Conservation (phyloP, 1,140 invertebrate species). For the Heterodera schachtii region DNA sequence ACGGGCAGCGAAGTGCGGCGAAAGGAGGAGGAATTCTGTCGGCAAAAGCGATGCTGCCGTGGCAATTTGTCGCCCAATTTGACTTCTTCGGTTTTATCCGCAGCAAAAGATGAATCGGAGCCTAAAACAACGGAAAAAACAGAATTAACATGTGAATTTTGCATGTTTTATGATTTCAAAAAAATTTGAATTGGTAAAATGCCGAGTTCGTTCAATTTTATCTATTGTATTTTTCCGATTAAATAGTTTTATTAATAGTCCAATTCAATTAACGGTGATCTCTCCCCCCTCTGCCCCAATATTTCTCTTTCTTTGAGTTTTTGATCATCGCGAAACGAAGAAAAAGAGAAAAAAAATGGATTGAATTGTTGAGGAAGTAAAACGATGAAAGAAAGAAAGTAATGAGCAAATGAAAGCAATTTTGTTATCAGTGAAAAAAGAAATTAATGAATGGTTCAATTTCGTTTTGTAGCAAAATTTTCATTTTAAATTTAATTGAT, state of each 20-base stretch:
- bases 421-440: background rate
- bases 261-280: no score
- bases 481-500: background rate
- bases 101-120: background rate
- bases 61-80: background rate
- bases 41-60: background rate
- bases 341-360: no score
- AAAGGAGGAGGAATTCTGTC: slow-evolving; percentile 1
- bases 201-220: no score
- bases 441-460: background rate
- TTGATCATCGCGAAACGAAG: background rate
- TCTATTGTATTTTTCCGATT: no score
- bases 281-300: no score
- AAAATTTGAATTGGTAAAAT: no score
- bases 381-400: no score
- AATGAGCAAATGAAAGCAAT: background rate
- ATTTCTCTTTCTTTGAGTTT: background rate
- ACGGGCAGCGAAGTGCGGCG: slow-evolving; percentile 26
- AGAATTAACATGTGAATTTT: background rate
- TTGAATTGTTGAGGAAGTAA: no score
- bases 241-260: no score
- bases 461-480: background rate
- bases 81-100: background rate
- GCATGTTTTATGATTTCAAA: background rate
- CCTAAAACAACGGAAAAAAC: background rate